Evolutionary conservation across 2,797 vertebrate genomes (phyloP).

Genomic region (Silurus lanzhouensis): DNA sequence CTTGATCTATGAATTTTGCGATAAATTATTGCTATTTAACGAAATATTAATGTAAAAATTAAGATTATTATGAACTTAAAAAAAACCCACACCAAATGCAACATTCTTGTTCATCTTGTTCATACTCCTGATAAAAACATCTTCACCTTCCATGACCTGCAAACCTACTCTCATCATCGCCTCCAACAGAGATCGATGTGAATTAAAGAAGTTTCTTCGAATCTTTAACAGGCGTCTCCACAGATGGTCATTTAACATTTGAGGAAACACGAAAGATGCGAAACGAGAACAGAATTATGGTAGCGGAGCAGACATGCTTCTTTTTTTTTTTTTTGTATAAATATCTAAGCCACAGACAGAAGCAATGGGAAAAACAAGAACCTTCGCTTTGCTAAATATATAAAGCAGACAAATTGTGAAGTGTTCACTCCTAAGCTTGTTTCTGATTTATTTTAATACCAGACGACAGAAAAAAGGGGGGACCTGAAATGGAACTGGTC

Average conservation of each 20-base stretch:
- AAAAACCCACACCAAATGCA: not conserved
- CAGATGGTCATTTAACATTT: conserved; percentile 68
- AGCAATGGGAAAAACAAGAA: conserved; percentile 66
- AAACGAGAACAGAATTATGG: conserved; percentile 68
- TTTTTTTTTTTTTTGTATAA: conserved; percentile 64
- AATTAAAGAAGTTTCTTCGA: conserved; percentile 28
- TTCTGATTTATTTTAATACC: conserved; percentile 20
- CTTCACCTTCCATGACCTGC: not conserved
- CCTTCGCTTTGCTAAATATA: conserved; percentile 70
- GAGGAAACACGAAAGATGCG: conserved; percentile 61
- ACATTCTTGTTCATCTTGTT: not conserved
- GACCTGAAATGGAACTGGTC: not conserved
- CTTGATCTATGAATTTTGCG: no score
- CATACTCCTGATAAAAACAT: not conserved
- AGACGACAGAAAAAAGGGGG: not conserved
- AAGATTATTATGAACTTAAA: no score
- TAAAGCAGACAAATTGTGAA: conserved; percentile 55
- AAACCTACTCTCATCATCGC: not conserved
- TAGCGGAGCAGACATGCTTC: conserved; percentile 62
- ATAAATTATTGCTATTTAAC: not conserved
- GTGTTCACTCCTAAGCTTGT: conserved; percentile 48
- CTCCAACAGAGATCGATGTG: not conserved
- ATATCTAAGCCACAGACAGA: conserved; percentile 68
- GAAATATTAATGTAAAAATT: not conserved
- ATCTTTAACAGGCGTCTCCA: conserved; percentile 48